A percentile compares a stretch with the other conserved stretches of the same genome.
phyloP scores from a whole-genome alignment of 2,888 invertebrate species.

The Tridacna crocea region DNA sequence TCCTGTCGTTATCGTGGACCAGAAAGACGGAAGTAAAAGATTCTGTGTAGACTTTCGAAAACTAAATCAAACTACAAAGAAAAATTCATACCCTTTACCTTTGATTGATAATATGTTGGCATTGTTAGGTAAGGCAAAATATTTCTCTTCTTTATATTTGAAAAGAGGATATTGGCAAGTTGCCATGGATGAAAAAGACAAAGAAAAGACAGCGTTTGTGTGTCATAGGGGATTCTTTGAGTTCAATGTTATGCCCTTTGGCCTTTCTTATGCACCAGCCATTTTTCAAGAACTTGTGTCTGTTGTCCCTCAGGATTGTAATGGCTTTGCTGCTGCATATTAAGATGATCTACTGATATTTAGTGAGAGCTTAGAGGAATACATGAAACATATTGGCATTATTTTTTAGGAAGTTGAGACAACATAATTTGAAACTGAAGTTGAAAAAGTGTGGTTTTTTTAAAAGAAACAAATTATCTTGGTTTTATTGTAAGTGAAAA shows the following conservation, averaged over 20 bases:
- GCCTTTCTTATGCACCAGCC: conserved; percentile 37
- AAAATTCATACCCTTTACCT: conserved; percentile 36
- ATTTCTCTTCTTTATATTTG: conserved; percentile 42
- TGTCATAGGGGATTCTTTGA: conserved; percentile 37
- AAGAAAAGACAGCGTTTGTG: conserved; percentile 50
- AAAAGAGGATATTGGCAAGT: conserved; percentile 53
- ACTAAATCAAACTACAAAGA: conserved; percentile 29
- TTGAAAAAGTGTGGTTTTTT: conserved; percentile 32
- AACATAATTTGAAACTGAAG: conserved; percentile 34
- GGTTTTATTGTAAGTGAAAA: conserved; percentile 24
- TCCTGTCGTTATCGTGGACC: conserved; percentile 23
- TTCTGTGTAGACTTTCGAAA: conserved; percentile 39
- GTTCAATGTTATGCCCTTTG: conserved; percentile 47
- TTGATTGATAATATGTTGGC: conserved; percentile 40
- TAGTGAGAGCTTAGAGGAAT: conserved; percentile 11
- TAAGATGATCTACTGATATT: conserved; percentile 28
- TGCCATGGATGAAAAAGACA: conserved; percentile 41
- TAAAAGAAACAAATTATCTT: conserved; percentile 29
- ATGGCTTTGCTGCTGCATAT: conserved; percentile 42
- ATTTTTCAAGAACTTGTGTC: conserved; percentile 43
- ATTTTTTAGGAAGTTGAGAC: conserved; percentile 21
- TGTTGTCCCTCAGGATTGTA: conserved; percentile 41
- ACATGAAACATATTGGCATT: conserved; percentile 7
- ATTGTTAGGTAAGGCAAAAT: conserved; percentile 36
- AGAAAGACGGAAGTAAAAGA: conserved; percentile 32